Percentiles rank a stretch among this genome's conserved stretches.
Evolutionary conservation across 2,113 vertebrate species (phyloP).

Genomic region (Petrocephalus microphthalmus): DNA sequence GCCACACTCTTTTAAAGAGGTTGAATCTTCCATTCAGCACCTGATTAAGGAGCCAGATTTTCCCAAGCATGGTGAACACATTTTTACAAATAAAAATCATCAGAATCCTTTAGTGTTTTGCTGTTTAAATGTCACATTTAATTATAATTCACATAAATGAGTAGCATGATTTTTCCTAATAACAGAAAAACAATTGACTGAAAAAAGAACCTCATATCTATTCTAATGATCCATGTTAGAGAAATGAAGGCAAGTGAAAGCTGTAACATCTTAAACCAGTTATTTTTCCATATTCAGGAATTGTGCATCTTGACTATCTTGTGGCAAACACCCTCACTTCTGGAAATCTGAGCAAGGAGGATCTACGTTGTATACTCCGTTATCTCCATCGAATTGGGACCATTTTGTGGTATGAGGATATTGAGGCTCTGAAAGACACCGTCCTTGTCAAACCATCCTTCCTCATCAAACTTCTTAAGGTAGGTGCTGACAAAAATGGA

Average conservation of each 20-base stretch:
- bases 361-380: conserved; percentile 49
- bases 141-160: not conserved
- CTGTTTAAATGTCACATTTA: not conserved
- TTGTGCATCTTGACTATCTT: conserved; percentile 47
- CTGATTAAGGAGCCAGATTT: conserved; percentile 27
- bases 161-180: not conserved
- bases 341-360: conserved; percentile 30
- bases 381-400: conserved; percentile 58
- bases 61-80: conserved; percentile 45
- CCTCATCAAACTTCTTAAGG: conserved; percentile 62
- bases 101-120: not conserved
- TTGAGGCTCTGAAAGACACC: conserved; percentile 38
- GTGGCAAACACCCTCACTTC: conserved; percentile 32
- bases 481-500: conserved; percentile 27
- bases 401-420: conserved; percentile 58
- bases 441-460: conserved; percentile 58
- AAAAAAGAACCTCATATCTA: not conserved
- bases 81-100: not conserved
- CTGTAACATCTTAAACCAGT: not conserved
- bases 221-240: not conserved
- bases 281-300: conserved; percentile 42
- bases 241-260: not conserved
- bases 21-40: conserved; percentile 45
- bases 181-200: not conserved
- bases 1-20: conserved; percentile 38